Base-by-base conservation (phyloP, 2,113 vertebrate species). In the Xerus inauris region DNA sequence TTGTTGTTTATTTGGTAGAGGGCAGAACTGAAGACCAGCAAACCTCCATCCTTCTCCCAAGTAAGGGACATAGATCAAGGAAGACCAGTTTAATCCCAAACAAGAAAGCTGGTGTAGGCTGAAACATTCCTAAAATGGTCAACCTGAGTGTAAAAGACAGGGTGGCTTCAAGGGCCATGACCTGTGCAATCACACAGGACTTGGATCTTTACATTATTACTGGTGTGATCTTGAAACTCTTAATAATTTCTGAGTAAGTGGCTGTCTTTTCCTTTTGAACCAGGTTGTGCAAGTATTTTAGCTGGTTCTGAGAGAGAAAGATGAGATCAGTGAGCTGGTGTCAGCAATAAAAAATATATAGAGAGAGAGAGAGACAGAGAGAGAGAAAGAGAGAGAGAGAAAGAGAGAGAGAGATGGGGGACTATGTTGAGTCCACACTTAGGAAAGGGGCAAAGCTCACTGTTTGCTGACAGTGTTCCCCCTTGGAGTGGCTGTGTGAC, bases 151-250 rank as follows among this genome's bases (percentile, higher is more conserved):
- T 30, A 35, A 4, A 62, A 24, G 49, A 62, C 6, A 51, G 8
- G 2, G 3, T 54, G 45, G 26, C 1, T 3, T 71, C 30, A 5
- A 11, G 38, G 11, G 3, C 0, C 3, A 0, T n/a, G 16, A 24
- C 22, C 40, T 40, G 10, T 8, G 28, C 6, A 28, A 19, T 64
- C 28, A 59, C 5, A 47, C 3, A 45, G 19, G 38, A 14, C 1
- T 1, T 11, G 1, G 3, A 0, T 67, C 8, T 71, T 77, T 57
- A 76, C 42, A 20, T 2, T 32, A 20, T 54, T 65, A 11, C 13
- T 92, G 22, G 35, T 62, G 16, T 82, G 20, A 30, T 85, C 40
- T 87, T 45, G 28, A 71, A 71, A 77, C 76, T 64, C 20, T 79
- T 40, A 3, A 42, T 54, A 6, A n/a, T 80, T 84, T 87, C 8